Evolutionary conservation across 2,888 invertebrate species (phyloP), one percentile per base, ranked within the genome.

Genomic region (Orthonychiurus folsomi): DNA sequence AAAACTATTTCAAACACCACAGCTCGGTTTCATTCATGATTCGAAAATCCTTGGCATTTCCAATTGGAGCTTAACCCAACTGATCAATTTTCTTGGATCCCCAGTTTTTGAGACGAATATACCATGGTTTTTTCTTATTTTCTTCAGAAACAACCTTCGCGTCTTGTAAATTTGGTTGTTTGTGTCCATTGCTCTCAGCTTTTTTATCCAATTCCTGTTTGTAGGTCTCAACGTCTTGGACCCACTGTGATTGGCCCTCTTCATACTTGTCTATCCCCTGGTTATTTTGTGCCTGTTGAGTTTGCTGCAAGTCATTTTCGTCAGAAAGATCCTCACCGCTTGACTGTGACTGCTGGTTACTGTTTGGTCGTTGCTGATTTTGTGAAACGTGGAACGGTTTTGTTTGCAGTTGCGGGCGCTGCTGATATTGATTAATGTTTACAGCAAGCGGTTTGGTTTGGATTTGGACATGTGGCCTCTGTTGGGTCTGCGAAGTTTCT

Each of bases 101-200:
- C 52, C 52, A 52, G 20, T 52, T 52, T 20, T 52, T 52, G 21
- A 52, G 52, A 23, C 52, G 52, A 23, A 52, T n/a, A 20, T 52
- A 52, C 52, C 52, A 52, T 5, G 52, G 52, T 23, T 52, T 52
- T 5, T 52, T 52, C 20, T 52, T 23, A 52, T 52, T 52, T 23
- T 52, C 20, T 20, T 52, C n/a, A 9, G 5, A 3, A 5, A 52
- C 52, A 3, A 12, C 21, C 24, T 52, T 9, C 52, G 20, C 52
- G n/a, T 52, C 52, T 23, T 52, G 12, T n/a, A 12, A 12, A 20
- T 9, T 52, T 9, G 20, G 5, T 20, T 20, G 20, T 20, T 52
- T 52, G 52, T 52, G 52, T 23, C 52, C 52, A 21, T 20, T 23
- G 12, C 20, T 9, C n/a, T 5, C 52, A 23, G 52, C 52, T 20